Conservation (phyloP, 2,888 invertebrate genomes). For the Conchocele bisecta region DNA sequence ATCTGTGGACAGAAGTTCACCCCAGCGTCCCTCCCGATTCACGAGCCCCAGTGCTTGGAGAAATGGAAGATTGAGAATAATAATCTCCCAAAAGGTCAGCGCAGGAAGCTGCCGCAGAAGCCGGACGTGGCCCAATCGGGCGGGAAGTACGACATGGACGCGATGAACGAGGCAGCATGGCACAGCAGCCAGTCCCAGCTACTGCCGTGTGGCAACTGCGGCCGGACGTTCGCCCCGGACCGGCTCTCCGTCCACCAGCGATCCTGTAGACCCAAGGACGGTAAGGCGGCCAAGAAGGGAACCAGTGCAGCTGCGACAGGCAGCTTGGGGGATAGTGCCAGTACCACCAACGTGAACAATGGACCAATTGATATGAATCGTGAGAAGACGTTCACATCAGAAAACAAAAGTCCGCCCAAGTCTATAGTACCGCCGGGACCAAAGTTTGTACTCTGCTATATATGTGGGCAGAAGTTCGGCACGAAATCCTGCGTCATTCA, state of each 20-base stretch:
- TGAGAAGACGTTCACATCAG: slow-evolving; percentile 62
- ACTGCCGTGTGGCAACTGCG: slow-evolving; percentile 87
- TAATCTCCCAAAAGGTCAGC: slow-evolving; percentile 84
- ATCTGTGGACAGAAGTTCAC: slow-evolving; percentile 88
- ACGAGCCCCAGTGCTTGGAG: slow-evolving; percentile 88
- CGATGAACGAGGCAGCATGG: slow-evolving; percentile 85
- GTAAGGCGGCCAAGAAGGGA: slow-evolving; percentile 41
- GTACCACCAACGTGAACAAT: too few relatives aligned
- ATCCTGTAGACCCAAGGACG: slow-evolving; percentile 83
- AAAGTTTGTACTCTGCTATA: slow-evolving; percentile 85
- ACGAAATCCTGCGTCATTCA: slow-evolving; percentile 87
- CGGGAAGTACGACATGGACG: slow-evolving; percentile 82
- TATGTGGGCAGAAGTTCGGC: slow-evolving; percentile 87
- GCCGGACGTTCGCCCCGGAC: slow-evolving; percentile 87
- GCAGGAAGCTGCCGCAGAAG: slow-evolving; percentile 85
- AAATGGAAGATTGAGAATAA: slow-evolving; percentile 87
- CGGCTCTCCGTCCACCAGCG: slow-evolving; percentile 86
- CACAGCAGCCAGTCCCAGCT: slow-evolving; percentile 85
- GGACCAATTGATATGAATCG: slow-evolving; percentile 58
- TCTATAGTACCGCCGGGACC: slow-evolving; percentile 68
- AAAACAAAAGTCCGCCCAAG: slow-evolving; percentile 60
- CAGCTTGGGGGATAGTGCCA: not conserved
- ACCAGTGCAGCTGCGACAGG: not conserved
- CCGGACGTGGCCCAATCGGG: slow-evolving; percentile 82
- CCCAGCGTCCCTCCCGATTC: slow-evolving; percentile 86